phyloP scores from a whole-genome alignment of 2,113 vertebrate species.

The Sinocyclocheilus rhinocerous region DNA sequence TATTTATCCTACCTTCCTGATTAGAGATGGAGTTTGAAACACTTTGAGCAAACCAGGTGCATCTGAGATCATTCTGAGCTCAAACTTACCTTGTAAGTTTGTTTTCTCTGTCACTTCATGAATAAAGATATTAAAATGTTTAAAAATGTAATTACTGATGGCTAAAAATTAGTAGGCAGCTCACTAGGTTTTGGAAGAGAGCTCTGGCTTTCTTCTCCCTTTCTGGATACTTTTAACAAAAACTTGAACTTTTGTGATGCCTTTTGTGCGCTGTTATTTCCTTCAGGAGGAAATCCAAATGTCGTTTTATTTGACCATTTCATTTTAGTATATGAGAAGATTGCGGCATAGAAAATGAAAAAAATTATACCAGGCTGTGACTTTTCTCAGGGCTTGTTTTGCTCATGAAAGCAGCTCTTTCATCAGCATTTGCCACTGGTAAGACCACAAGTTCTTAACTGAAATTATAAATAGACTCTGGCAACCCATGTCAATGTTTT shows the following conservation, averaged over 20 bases:
- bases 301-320: background rate
- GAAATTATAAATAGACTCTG: slow-evolving; percentile 43
- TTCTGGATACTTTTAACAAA: too few species aligned
- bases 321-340: background rate
- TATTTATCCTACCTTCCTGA: slow-evolving; percentile 37
- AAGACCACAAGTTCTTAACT: slow-evolving; percentile 10
- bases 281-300: slow-evolving; percentile 1
- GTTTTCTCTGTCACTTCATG: background rate
- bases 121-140: background rate
- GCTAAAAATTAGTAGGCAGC: background rate
- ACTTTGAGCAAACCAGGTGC: background rate
- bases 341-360: slow-evolving; percentile 10
- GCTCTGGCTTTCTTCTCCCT: too few species aligned
- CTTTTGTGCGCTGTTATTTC: too few species aligned
- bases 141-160: background rate
- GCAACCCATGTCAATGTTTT: slow-evolving; percentile 21
- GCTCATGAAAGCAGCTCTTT: slow-evolving; percentile 41
- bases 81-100: background rate
- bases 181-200: background rate
- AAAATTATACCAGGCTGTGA: background rate
- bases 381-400: slow-evolving; percentile 8
- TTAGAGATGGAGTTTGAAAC: background rate
- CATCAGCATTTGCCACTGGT: slow-evolving; percentile 26
- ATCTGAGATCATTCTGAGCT: background rate
- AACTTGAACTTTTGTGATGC: too few species aligned